Conservation (phyloP, 2,888 invertebrate genomes). For the Shargacucullia verbasci region DNA sequence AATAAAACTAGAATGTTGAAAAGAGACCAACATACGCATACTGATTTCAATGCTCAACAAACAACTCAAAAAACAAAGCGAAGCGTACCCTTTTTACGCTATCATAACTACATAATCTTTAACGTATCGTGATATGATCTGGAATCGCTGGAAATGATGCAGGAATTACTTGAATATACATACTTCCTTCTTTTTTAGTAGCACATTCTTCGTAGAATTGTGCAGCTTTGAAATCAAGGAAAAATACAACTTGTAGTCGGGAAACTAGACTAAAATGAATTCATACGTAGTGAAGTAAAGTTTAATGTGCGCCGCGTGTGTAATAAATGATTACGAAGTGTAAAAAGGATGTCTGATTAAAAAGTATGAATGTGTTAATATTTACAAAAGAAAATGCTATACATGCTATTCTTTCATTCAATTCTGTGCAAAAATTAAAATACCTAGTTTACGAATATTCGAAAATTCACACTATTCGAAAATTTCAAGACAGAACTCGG, state of each 20-base stretch:
- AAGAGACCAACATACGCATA: too few species aligned
- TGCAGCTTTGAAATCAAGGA: neutral
- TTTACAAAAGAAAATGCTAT: neutral
- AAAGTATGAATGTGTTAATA: neutral
- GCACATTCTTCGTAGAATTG: conserved; percentile 13
- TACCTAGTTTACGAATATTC: conserved; percentile 7
- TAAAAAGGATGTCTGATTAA: neutral
- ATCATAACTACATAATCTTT: too few species aligned
- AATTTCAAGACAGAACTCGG: too few species aligned
- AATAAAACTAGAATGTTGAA: too few species aligned
- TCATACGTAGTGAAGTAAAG: neutral
- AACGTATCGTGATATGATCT: too few species aligned
- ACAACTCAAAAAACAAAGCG: too few species aligned
- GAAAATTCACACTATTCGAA: conserved; percentile 25
- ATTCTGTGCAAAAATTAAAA: too few species aligned
- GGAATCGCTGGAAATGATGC: too few species aligned
- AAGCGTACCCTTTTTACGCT: too few species aligned
- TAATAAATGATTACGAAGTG: neutral
- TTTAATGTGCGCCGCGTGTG: neutral
- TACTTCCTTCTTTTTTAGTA: neutral
- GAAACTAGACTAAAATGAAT: neutral
- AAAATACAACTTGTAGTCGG: conserved; percentile 5
- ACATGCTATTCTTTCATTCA: too few species aligned
- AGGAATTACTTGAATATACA: neutral
- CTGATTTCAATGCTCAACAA: too few species aligned